Evolutionary conservation across 2,888 invertebrate species (phyloP).

Genomic region (Piscicola geometra): DNA sequence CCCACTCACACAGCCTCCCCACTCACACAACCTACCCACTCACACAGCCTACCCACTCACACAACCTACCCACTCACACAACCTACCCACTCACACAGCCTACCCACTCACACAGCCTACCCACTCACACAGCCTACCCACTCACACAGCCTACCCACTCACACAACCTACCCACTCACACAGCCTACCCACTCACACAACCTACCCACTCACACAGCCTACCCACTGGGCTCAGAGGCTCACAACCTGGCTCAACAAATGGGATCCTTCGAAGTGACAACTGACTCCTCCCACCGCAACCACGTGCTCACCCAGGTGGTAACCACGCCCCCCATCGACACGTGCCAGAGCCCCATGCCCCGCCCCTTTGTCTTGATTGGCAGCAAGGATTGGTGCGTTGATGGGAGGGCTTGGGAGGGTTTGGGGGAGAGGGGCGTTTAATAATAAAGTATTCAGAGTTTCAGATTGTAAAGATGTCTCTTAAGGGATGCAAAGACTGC

Average conservation of each 20-base stretch:
- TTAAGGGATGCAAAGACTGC: too few species aligned
- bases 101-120: background rate
- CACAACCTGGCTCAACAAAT: slow-evolving; percentile 52
- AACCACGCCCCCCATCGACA: slow-evolving; percentile 47
- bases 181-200: slow-evolving; percentile 42
- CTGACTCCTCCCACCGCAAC: slow-evolving; percentile 35
- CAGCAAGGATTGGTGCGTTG: slow-evolving; percentile 50
- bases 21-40: background rate
- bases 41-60: too few species aligned
- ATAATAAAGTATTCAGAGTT: too few species aligned
- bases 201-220: slow-evolving; percentile 38
- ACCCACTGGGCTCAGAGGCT: slow-evolving; percentile 47
- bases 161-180: slow-evolving; percentile 46
- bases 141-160: slow-evolving; percentile 13
- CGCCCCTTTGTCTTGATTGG: slow-evolving; percentile 48
- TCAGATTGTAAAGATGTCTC: too few species aligned
- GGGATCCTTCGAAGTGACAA: slow-evolving; percentile 52
- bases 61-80: background rate
- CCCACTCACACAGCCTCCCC: too few species aligned
- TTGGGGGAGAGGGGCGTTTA: too few species aligned
- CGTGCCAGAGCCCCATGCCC: slow-evolving; percentile 47
- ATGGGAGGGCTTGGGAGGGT: too few species aligned
- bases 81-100: background rate
- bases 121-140: background rate
- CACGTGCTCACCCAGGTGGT: slow-evolving; percentile 51